Evolutionary conservation across 1,140 invertebrate species (phyloP), one percentile per base, ranked within the genome.

Genomic region (Bombus impatiens): DNA sequence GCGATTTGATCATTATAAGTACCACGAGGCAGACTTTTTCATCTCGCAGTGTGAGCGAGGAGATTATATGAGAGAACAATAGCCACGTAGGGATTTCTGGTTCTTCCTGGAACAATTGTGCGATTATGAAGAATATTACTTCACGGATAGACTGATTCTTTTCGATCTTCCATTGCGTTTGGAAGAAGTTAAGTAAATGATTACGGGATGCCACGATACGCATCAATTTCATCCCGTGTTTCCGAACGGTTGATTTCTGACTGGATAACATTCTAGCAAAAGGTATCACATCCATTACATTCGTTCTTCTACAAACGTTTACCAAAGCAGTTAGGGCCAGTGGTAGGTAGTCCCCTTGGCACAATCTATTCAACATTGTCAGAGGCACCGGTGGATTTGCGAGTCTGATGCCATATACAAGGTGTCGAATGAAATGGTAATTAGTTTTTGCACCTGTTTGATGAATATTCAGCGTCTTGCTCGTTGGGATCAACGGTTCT

Each of bases 191-290:
- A 0, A 47, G 32, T 8, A 90, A 67, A 10, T 93, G 62, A 0
- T 87, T 59, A 0, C 81, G 42, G 8, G 90, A 18, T 0, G 90
- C 87, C 5, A 92, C 72, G 0, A 78, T 13, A 35, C 40, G 82
- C 67, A 95, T 84, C 13, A 95, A 10, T 57, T 92, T 88, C 22
- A 94, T 91, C 0, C 92, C 92, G 9, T 93, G 91, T 65, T 94
- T 94, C 12, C 83, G 91, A 0, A 93, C 80, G 9, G 92, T 89
- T 0, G 94, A 87, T 13, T 87, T 83, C 53, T 89, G 71, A 0
- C 67, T 77, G 0, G 86, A 15, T 8, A 94, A 81, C 10, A 47
- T 84, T 28, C 62, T 81, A 0, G 89, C 87, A 44, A 94, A 91
- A 0, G 76, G 1, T 8, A 91, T 32, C 0, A 92, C 86, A 22